Evolutionary conservation across 2,888 invertebrate species (phyloP), one percentile per base, ranked within the genome.

Genomic region (Scaptomyza flava): DNA sequence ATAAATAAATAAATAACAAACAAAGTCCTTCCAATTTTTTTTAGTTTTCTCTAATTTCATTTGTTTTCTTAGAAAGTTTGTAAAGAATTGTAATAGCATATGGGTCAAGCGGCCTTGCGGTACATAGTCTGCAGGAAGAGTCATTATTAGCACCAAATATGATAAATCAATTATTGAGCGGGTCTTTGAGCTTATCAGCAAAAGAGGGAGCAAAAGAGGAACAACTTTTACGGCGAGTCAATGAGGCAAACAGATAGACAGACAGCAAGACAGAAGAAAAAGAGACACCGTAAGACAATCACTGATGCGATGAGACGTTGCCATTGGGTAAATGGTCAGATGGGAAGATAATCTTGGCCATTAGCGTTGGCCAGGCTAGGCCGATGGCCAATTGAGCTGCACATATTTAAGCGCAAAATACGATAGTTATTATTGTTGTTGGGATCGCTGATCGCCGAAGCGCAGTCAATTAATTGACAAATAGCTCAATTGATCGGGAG

Each of bases 401-500:
- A 82, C 86, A 81, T 81, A 81, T 85, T 81, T 85, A 85, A 86
- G 87, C 79, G 72, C 77, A 81, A 83, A 72, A 77, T 87, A 83
- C 85, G 82, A 83, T 87, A 83, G 82, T 83, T 83, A 82, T 82
- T 84, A 77, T 84, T 77, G 74, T 80, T 36, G 33, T 14, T 59
- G 47, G 14, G 27, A 27, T 34, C 34, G 58, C 7, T 46, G 77
- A 50, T 63, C 34, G 42, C 47, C 68, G 60, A 64, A 56, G 74
- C 72, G 81, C 87, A 84, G 87, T 83, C 82, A 87, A 83, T 83
- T 83, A 83, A 82, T 82, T 87, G 82, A 84, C 82, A 87, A 87
- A 78, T 17, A 41, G 61, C 61, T 50, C 81, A 81, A 61, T 48
- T 62, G 57, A 69, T 34, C 33, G 41, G 30, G 52, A 48, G 50